Evolutionary conservation across 2,888 invertebrate species (phyloP), one percentile per base, ranked within the genome.

Genomic region (Tigriopus californicus): DNA sequence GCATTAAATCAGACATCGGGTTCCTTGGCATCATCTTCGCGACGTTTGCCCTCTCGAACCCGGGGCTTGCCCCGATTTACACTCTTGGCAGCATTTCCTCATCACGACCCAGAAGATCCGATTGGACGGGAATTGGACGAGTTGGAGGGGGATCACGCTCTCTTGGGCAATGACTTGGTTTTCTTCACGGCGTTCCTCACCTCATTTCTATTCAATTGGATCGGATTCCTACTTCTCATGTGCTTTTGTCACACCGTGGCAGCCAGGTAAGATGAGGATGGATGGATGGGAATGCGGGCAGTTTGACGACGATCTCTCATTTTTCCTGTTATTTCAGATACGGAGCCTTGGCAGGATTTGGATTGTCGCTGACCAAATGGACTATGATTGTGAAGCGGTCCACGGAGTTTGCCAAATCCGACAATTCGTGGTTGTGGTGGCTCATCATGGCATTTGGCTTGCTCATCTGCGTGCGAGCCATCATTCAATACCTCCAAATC

Each of bases 241-340:
- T 92, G 91, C 69, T 87, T 91, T 76, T 89, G 89, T 68, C 89
- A 90, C 71, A 90, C 91, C 56, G 87, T 91, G 67, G 91, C 91
- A 44, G 88, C 87, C 40, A 80, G 54, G 54, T 53, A 40, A 53
- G 54, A n/a, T 33, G 3, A 33, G 3, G 33, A 33, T 33, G n/a
- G n/a, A n/a, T n/a, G n/a, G n/a, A n/a, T n/a, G n/a, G n/a, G n/a
- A n/a, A n/a, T n/a, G n/a, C n/a, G n/a, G n/a, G n/a, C n/a, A n/a
- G n/a, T n/a, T n/a, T n/a, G 15, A 44, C 10, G 10, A 15, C 44
- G 18, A 10, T 44, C n/a, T 15, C 18, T 44, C 11, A 41, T 41
- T 41, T 11, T 13, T 13, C 8, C 5, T 5, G 8, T 22, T 15
- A 8, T 15, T 22, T 53, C 2, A 53, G 90, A 66, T 90, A 90